Evolutionary conservation across 2,797 vertebrate species (phyloP), one percentile per base, ranked within the genome.

Genomic region (Cetoscarus ocellatus): DNA sequence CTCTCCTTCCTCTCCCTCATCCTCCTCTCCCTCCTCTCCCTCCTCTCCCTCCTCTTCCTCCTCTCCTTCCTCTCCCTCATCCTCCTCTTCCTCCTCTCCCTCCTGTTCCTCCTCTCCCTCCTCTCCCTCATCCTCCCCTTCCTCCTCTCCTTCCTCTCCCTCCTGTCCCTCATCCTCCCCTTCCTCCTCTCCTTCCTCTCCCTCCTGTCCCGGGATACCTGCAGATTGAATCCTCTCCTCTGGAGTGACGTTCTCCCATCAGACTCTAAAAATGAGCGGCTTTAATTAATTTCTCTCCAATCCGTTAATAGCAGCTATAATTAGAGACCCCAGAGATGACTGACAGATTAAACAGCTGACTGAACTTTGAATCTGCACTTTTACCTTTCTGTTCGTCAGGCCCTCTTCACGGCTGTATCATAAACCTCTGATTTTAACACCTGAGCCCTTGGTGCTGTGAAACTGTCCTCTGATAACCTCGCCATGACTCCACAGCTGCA

Each of bases 281-380:
- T 82, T 69, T 91, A 91, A 93, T 93, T 90, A 89, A 90, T 83
- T 89, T 73, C 85, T 85, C 67, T 80, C 67, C 68, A 78, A 73
- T 87, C 86, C 83, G 77, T 91, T 94, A 92, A 90, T 77, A 84
- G 80, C 69, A 57, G 83, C 90, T 91, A 86, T 89, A 88, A 91
- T 92, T 91, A 92, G 89, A 84, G 61, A 53, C 70, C 75, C 87
- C 48, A 40, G 79, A 67, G 89, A 84, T 73, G 45, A 11, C 43
- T 10, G 64, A 47, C 36, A 85, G 77, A 91, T 90, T 83, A 86
- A 83, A 71, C 65, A 66, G 75, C 73, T 76, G 83, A 80, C 90
- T 80, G 84, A 61, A 79, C 85, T 77, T 56, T 67, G 17, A 81
- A 61, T 15, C 38, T 69, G 73, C 82, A 72, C 67, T 70, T 45